These are phyloP conservation scores for Crenichthys baileyi DNA, from an alignment of 2,797 vertebrate genomes.

Conservation along the genomic window DNA sequence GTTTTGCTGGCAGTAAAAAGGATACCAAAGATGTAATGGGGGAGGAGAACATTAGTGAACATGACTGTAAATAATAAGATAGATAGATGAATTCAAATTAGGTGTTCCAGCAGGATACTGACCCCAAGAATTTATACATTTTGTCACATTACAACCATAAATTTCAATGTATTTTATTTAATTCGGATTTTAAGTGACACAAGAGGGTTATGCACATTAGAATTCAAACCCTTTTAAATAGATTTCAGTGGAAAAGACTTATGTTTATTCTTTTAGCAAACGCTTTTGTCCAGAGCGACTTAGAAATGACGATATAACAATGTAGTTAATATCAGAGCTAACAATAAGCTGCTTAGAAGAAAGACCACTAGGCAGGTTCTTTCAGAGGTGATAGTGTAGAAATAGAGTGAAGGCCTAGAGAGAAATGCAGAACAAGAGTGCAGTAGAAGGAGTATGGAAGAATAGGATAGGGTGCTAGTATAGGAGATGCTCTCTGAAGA, in stretches of 20 bases:
- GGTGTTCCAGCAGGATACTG: not conserved
- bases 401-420: not conserved
- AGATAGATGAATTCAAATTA: not conserved
- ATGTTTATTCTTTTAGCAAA: not conserved
- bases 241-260: not conserved
- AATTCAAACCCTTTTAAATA: not conserved
- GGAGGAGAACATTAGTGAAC: not conserved
- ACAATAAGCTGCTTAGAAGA: not conserved
- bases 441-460: not conserved
- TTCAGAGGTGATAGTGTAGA: not conserved
- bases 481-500: not conserved
- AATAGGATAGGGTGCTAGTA: not conserved
- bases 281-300: not conserved
- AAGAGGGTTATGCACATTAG: not conserved
- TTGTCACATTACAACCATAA: not conserved
- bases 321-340: not conserved
- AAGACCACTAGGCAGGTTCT: not conserved
- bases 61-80: not conserved
- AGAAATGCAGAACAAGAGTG: not conserved
- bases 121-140: not conserved
- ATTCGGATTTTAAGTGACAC: not conserved
- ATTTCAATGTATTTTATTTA: not conserved
- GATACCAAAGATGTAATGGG: not conserved
- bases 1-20: not conserved
- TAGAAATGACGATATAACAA: not conserved